Base-by-base conservation (phyloP, 2,113 vertebrate species). In the Percopsis transmontana region DNA sequence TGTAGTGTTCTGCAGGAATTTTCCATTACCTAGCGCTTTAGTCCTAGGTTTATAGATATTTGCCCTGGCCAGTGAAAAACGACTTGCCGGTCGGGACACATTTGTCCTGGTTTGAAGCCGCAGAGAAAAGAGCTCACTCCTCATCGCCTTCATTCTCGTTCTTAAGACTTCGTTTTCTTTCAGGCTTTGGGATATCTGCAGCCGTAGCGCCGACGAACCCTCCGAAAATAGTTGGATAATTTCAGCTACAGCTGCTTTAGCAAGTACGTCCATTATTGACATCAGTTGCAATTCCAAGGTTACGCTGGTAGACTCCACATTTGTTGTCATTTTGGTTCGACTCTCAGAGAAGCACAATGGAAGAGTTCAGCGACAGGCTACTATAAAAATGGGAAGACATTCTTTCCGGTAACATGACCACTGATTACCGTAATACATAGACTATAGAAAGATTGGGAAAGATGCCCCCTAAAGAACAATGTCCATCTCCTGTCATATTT, bases 201-300 rank as follows among this genome's bases (percentile, higher is more conserved):
- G 65, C 2, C 81, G 79, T 4, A 89, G 70, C 5, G 79, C 72
- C 24, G 85, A 39, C 11, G 85, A 88, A 81, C 66, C 85, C 76
- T 88, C 85, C 33, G 85, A 87, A 71, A 90, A 87, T n/a, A 91
- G 72, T 76, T 90, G 84, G 11, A 70, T 72, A 42, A 91, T 91
- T 44, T 91, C 90, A 15, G 53, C 20, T 20, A 85, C 90, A 27
- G 90, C 89, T 27, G 89, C 76, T 12, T 87, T 90, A 51, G 86
- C 87, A 67, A 90, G 78, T 63, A 88, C 86, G 74, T 88, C 88
- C 88, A 90, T 91, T 1, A 90, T 85, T 66, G 89, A 90, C 69
- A 85, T 1, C 19, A 90, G 88, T 73, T 91, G 89, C 0, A 85
- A 74, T 82, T 90, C 89, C 55, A 91, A 53, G 21, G 75, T 77